Percentiles rank a stretch among this genome's conserved stretches.
Conservation (phyloP, 1,140 invertebrate genomes). For the Platyscapa corneri region DNA sequence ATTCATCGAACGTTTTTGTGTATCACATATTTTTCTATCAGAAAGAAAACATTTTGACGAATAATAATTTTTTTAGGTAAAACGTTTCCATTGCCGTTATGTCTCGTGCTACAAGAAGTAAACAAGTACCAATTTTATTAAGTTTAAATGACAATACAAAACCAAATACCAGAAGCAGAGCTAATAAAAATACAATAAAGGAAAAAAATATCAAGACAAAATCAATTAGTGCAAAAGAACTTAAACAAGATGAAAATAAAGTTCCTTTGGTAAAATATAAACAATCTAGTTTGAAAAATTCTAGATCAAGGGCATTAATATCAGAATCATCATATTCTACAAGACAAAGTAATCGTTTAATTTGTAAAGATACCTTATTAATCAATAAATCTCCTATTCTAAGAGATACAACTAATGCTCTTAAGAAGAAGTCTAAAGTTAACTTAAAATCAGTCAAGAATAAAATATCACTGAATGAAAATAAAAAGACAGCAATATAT, state of each 20-base stretch:
- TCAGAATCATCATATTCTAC: not conserved
- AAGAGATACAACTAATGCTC: slow-evolving; percentile 56
- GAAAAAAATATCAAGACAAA: not conserved
- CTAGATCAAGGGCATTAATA: not conserved
- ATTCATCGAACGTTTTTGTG: not conserved
- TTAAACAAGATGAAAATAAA: slow-evolving; percentile 17
- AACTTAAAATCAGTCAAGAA: not conserved
- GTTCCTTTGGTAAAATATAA: not conserved
- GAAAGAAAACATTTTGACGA: not conserved
- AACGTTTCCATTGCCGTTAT: slow-evolving; percentile 17
- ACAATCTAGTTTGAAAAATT: not conserved
- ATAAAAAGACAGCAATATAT: not conserved
- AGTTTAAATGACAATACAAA: not conserved
- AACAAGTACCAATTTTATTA: not conserved
- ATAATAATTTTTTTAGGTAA: not conserved
- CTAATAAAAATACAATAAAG: not conserved
- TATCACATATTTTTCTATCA: not conserved
- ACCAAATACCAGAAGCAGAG: not conserved
- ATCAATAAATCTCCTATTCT: slow-evolving; percentile 51
- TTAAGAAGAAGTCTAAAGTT: slow-evolving; percentile 45
- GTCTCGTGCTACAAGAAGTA: slow-evolving; percentile 33
- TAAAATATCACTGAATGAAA: slow-evolving; percentile 21
- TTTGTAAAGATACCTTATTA: not conserved
- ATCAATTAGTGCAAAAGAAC: not conserved
- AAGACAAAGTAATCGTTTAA: not conserved